A percentile compares a stretch with the other conserved stretches of the same genome.
phyloP scores from a whole-genome alignment of 2,888 invertebrate species.

The Pandemis corylana region DNA sequence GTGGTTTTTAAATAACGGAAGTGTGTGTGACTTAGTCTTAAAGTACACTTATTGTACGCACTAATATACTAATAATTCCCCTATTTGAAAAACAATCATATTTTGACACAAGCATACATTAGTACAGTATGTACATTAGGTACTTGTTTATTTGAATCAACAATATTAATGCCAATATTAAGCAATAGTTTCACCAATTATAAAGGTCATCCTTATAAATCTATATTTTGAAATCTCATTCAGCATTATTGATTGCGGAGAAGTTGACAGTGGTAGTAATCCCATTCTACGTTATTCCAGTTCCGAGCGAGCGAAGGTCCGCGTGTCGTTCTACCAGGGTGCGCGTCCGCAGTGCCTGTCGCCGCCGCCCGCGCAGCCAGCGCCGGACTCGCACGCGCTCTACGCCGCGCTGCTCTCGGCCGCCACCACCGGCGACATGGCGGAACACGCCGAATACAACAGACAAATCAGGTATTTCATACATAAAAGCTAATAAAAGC shows the following conservation, averaged over 20 bases:
- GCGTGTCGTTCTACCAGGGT: conserved; percentile 93
- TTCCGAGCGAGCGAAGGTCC: conserved; percentile 91
- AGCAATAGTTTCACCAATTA: too few species aligned
- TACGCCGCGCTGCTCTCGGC: conserved; percentile 76
- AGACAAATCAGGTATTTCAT: conserved; percentile 87
- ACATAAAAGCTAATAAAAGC: not conserved
- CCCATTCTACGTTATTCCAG: conserved; percentile 76
- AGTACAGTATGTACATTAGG: too few species aligned
- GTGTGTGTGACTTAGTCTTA: too few species aligned
- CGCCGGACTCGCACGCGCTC: conserved; percentile 73
- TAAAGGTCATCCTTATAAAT: not conserved
- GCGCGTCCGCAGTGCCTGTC: conserved; percentile 89
- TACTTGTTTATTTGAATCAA: too few species aligned
- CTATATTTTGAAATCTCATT: too few species aligned
- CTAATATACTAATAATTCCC: too few species aligned
- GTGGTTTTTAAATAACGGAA: too few species aligned
- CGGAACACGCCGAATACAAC: conserved; percentile 83
- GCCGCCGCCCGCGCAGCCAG: conserved; percentile 86
- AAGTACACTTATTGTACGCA: too few species aligned
- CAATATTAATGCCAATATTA: too few species aligned
- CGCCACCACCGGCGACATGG: conserved; percentile 77
- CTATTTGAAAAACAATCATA: too few species aligned
- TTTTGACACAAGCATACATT: too few species aligned
- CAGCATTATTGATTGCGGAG: too few species aligned
- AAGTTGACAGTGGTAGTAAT: conserved; percentile 7